Evolutionary conservation across 1,140 invertebrate species (phyloP).

Genomic region (Propsilocerus akamusi): DNA sequence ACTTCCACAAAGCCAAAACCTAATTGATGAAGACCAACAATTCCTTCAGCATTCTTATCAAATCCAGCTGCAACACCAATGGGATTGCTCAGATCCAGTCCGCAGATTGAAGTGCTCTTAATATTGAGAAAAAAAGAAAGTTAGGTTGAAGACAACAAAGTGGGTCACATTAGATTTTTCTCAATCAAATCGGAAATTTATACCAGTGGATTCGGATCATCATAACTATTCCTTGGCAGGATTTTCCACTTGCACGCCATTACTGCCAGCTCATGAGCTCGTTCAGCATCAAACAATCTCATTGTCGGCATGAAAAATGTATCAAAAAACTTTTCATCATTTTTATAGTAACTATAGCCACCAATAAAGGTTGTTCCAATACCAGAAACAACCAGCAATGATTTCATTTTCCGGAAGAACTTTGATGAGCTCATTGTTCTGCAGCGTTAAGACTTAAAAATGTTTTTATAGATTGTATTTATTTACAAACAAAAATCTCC

Average conservation of each 20-base stretch:
- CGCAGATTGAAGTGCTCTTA: constrained; percentile 49
- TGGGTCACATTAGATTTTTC: not conserved
- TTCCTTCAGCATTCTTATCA: constrained; percentile 90
- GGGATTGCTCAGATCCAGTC: constrained; percentile 62
- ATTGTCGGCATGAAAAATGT: constrained; percentile 16
- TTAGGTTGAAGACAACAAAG: constrained; percentile 7
- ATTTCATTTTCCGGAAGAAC: not conserved
- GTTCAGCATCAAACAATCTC: constrained; percentile 37
- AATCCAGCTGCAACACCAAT: constrained; percentile 95
- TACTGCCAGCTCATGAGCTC: constrained; percentile 58
- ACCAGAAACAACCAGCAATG: not conserved
- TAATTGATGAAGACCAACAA: constrained; percentile 58
- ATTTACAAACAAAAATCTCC: no score
- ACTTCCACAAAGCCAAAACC: constrained; percentile 96
- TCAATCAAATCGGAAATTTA: constrained; percentile 7
- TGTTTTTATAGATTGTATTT: no score
- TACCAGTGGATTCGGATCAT: constrained; percentile 43
- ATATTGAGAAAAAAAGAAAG: constrained; percentile 8
- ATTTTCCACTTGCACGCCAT: constrained; percentile 54
- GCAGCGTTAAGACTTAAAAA: no score
- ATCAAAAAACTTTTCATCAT: constrained; percentile 6
- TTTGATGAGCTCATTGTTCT: constrained; percentile 3
- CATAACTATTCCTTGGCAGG: constrained; percentile 32
- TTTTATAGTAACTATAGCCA: not conserved
- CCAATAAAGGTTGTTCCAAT: not conserved